These are phyloP conservation scores for Cerastis rubricosa DNA, from an alignment of 2,888 invertebrate genomes.

Conservation along the genomic window DNA sequence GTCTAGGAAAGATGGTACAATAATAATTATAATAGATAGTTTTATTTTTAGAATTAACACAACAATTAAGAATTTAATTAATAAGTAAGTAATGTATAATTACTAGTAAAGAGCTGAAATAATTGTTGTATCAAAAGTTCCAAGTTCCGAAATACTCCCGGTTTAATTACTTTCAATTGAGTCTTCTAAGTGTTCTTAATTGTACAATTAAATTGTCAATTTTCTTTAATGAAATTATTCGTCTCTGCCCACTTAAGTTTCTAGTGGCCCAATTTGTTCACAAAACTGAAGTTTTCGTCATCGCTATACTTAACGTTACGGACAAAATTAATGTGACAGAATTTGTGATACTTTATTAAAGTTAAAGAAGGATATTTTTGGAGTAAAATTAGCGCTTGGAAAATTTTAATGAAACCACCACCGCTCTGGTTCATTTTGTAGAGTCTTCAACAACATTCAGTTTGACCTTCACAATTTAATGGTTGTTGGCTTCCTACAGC, in stretches of 20 bases:
- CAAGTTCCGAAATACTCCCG: slow-evolving; percentile 38
- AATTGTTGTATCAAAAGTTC: slow-evolving; percentile 21
- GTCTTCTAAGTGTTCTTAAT: slow-evolving; percentile 64
- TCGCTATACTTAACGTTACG: slow-evolving; percentile 43
- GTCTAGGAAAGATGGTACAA: not conserved
- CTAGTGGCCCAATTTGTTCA: slow-evolving; percentile 55
- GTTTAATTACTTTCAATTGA: slow-evolving; percentile 50
- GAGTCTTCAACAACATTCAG: not conserved
- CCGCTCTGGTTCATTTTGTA: not conserved
- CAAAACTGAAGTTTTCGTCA: slow-evolving; percentile 53
- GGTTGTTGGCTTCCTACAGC: not conserved
- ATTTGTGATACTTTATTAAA: slow-evolving; percentile 25
- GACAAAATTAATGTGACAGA: slow-evolving; percentile 24
- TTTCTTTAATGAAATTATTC: slow-evolving; percentile 74
- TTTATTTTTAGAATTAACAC: not conserved
- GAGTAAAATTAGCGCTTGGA: not conserved
- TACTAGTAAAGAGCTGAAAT: slow-evolving; percentile 37
- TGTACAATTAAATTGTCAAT: slow-evolving; percentile 69
- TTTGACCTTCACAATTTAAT: slow-evolving; percentile 1
- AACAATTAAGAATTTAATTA: not conserved
- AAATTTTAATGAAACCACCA: not conserved
- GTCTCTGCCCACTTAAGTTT: slow-evolving; percentile 58
- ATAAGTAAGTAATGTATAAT: slow-evolving; percentile 9
- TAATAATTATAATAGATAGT: not conserved
- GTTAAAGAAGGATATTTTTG: not conserved